A percentile compares a stretch with the other conserved stretches of the same genome.
phyloP scores from a whole-genome alignment of 2,797 vertebrate genomes.

The Huso huso region DNA sequence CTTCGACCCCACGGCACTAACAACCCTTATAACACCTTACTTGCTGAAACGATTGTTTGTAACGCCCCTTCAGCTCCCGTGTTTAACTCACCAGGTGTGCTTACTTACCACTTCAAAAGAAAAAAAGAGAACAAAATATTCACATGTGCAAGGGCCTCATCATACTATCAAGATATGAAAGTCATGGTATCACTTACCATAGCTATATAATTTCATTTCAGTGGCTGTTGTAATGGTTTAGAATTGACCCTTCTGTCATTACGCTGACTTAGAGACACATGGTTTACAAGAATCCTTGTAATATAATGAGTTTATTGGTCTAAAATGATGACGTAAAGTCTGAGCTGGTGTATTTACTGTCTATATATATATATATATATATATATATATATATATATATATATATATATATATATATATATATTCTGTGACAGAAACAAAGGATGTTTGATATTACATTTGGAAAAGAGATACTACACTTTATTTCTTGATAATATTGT shows the following conservation, averaged over 20 bases:
- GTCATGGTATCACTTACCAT: slow-evolving; percentile 33
- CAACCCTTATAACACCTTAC: slow-evolving; percentile 99
- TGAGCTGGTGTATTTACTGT: too few relatives aligned
- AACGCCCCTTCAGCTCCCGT: slow-evolving; percentile 97
- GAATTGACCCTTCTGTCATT: too few relatives aligned
- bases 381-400: too few relatives aligned
- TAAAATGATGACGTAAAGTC: too few relatives aligned
- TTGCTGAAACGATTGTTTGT: slow-evolving; percentile 99
- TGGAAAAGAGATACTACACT: slow-evolving; percentile 46
- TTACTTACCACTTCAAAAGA: slow-evolving; percentile 54
- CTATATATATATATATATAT: too few relatives aligned
- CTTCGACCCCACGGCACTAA: slow-evolving; percentile 99
- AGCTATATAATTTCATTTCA: too few relatives aligned
- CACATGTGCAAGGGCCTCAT: slow-evolving; percentile 26
- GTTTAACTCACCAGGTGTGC: slow-evolving; percentile 99
- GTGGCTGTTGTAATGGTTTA: too few relatives aligned
- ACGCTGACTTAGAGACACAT: too few relatives aligned
- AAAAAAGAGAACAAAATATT: not conserved
- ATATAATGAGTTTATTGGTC: too few relatives aligned
- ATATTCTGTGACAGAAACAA: too few relatives aligned
- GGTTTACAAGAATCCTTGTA: too few relatives aligned
- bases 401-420: too few relatives aligned
- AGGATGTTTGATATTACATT: slow-evolving; percentile 22
- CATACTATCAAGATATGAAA: slow-evolving; percentile 27
- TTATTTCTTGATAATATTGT: slow-evolving; percentile 39